These are phyloP conservation scores for Dysmachus trigonus DNA, from an alignment of 2,888 invertebrate species.

Conservation along the genomic window DNA sequence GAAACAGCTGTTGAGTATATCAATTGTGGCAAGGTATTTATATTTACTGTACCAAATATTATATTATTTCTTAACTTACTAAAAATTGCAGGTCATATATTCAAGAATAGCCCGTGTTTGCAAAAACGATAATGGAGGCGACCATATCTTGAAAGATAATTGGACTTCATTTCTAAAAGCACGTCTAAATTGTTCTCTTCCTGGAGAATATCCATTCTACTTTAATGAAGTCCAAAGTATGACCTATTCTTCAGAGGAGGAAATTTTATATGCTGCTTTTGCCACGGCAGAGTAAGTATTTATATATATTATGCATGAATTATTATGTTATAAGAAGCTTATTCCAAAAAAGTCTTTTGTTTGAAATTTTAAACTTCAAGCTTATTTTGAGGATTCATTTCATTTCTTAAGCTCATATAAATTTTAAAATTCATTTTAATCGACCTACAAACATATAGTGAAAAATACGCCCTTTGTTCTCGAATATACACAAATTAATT, in stretches of 20 bases:
- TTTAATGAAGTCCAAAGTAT: conserved; percentile 90
- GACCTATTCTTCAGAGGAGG: conserved; percentile 78
- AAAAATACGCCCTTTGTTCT: too few species aligned
- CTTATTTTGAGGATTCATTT: too few species aligned
- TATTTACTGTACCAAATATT: background rate
- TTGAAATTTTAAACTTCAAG: too few species aligned
- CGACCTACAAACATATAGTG: too few species aligned
- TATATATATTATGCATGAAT: background rate
- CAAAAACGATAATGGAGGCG: conserved; percentile 86
- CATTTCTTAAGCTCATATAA: too few species aligned
- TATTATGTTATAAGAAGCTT: background rate
- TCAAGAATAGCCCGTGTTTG: conserved; percentile 92
- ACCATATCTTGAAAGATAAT: conserved; percentile 78
- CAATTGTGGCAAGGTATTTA: conserved; percentile 88
- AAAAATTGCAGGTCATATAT: conserved; percentile 74
- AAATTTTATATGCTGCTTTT: conserved; percentile 84
- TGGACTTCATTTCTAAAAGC: conserved; percentile 95
- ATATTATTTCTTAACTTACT: background rate
- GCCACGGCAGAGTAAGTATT: conserved; percentile 76
- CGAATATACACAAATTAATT: too few species aligned
- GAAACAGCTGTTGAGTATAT: conserved; percentile 92
- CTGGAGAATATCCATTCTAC: conserved; percentile 87
- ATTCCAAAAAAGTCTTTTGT: too few species aligned
- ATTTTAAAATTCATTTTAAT: too few species aligned
- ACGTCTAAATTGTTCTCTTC: conserved; percentile 82